Conservation (phyloP, 2,113 vertebrate species). For the Smithornis capensis region DNA sequence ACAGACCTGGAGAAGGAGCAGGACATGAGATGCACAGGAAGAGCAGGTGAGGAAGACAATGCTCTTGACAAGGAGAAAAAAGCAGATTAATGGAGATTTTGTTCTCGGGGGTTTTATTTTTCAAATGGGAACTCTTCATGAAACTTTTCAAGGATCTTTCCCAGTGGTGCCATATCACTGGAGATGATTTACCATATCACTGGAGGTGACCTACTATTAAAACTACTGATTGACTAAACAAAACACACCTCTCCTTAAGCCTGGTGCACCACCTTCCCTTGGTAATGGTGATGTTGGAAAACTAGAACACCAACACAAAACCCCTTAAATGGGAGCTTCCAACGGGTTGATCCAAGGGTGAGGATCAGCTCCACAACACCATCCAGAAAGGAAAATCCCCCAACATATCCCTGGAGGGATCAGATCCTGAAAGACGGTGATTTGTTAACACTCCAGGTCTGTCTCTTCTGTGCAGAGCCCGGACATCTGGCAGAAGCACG, state of each 20-base stretch:
- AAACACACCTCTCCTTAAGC: background rate
- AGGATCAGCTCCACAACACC: slow-evolving; percentile 13
- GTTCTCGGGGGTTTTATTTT: background rate
- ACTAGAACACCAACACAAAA: background rate
- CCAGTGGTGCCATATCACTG: background rate
- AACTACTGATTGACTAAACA: background rate
- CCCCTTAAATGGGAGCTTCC: background rate
- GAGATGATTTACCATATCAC: background rate
- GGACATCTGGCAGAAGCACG: slow-evolving; percentile 86
- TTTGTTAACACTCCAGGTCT: slow-evolving; percentile 72
- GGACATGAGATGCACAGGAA: background rate
- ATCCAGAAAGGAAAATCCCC: background rate
- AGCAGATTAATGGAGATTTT: background rate
- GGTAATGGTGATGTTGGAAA: background rate
- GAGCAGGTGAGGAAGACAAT: background rate
- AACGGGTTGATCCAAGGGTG: background rate
- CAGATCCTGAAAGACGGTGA: slow-evolving; percentile 60
- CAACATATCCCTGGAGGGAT: background rate
- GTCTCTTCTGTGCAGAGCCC: slow-evolving; percentile 70
- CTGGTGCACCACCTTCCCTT: background rate
- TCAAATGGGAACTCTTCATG: background rate
- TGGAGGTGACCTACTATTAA: background rate
- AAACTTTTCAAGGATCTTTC: background rate
- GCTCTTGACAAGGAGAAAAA: background rate
- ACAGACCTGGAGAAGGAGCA: background rate